Conservation (phyloP, 2,888 invertebrate genomes). For the Phymatocera aterrima region DNA sequence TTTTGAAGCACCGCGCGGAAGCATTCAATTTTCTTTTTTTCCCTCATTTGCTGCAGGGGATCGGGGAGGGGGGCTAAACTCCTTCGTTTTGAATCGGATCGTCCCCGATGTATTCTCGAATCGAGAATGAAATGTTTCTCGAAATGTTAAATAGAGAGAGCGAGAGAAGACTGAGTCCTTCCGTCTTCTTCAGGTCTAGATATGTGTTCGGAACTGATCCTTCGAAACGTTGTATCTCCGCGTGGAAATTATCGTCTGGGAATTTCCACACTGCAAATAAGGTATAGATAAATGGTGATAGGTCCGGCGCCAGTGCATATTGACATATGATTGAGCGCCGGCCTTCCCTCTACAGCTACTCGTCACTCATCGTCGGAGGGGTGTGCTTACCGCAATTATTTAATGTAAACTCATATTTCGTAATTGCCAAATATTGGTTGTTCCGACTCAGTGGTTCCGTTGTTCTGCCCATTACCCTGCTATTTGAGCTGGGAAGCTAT, state of each 20-base stretch:
- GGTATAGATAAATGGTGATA: background rate
- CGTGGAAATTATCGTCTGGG: background rate
- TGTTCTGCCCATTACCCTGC: background rate
- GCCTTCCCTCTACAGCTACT: slow-evolving; percentile 63
- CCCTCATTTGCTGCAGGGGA: no score
- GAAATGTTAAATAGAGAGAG: no score
- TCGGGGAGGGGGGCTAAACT: no score
- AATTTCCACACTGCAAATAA: background rate
- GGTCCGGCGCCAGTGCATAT: slow-evolving; percentile 40
- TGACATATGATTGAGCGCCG: slow-evolving; percentile 46
- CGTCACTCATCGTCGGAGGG: slow-evolving; percentile 59
- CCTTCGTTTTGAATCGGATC: no score
- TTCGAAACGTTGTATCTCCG: no score
- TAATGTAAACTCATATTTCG: slow-evolving; percentile 74
- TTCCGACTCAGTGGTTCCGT: slow-evolving; percentile 58
- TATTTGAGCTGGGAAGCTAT: background rate
- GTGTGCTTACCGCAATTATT: slow-evolving; percentile 73
- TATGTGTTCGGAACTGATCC: no score
- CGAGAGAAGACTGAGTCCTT: no score
- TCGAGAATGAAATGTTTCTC: no score
- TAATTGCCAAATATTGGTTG: slow-evolving; percentile 73
- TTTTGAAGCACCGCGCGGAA: no score
- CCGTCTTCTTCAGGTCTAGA: no score
- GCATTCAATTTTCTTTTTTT: no score
- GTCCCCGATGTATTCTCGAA: no score